Percentiles rank a stretch among this genome's conserved stretches.
phyloP scores from a whole-genome alignment of 2,888 invertebrate genomes.

The Orchesella flavescens region DNA sequence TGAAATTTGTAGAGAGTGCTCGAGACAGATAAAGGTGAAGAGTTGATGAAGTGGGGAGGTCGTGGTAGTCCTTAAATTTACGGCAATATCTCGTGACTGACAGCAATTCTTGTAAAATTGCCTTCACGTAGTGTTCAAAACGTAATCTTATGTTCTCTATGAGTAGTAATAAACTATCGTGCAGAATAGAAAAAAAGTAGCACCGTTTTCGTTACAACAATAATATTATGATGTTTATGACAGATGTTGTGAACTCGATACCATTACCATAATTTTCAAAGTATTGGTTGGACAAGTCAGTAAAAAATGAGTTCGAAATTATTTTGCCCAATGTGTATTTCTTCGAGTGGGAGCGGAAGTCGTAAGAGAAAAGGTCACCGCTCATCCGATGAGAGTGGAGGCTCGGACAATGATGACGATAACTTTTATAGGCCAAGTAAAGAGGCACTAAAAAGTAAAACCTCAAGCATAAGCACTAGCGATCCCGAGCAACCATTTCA shows the following conservation, averaged over 20 bases:
- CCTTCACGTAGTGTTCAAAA: background rate
- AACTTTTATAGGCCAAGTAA: conserved; percentile 61
- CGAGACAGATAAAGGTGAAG: conserved; percentile 6
- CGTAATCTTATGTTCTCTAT: no score
- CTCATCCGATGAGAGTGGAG: conserved; percentile 43
- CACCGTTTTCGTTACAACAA: background rate
- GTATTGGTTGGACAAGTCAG: background rate
- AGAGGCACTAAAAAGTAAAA: conserved; percentile 58
- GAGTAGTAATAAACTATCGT: background rate
- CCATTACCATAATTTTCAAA: background rate
- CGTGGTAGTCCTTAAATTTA: conserved; percentile 29
- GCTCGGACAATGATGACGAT: conserved; percentile 61
- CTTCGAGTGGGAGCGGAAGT: conserved; percentile 44
- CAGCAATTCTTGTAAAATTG: background rate
- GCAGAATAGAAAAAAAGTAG: background rate
- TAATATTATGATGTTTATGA: background rate
- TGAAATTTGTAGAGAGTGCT: background rate
- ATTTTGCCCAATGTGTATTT: conserved; percentile 63
- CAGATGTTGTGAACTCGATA: no score
- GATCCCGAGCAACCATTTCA: conserved; percentile 62
- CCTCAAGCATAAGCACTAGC: conserved; percentile 59
- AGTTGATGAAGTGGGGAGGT: conserved; percentile 19
- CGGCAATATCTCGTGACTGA: conserved; percentile 39
- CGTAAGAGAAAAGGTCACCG: conserved; percentile 61
- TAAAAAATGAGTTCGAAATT: conserved; percentile 55